Evolutionary conservation across 2,113 vertebrate species (phyloP).

Genomic region (Paramisgurnus dabryanus): DNA sequence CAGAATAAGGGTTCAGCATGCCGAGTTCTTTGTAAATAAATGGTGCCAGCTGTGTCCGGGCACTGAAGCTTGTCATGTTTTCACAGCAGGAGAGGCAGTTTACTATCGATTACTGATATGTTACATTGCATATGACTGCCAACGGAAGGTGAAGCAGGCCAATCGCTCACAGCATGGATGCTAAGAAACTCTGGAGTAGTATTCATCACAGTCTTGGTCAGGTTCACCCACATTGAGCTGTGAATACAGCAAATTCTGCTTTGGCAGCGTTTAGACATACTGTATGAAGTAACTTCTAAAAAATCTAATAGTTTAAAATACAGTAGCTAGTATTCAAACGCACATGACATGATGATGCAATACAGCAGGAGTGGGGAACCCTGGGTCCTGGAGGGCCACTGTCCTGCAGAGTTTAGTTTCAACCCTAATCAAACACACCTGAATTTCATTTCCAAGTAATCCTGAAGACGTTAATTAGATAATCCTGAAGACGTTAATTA

Average conservation of each 20-base stretch:
- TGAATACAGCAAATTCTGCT: background rate
- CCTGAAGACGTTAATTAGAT: too few relatives aligned
- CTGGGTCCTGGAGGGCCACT: too few relatives aligned
- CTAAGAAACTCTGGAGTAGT: background rate
- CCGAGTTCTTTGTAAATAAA: background rate
- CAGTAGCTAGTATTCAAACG: too few relatives aligned
- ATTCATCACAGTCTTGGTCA: conserved; percentile 7
- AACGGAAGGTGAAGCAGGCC: conserved; percentile 6
- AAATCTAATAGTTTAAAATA: too few relatives aligned
- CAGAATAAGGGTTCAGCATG: background rate
- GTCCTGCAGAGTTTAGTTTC: too few relatives aligned
- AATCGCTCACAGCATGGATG: conserved; percentile 11
- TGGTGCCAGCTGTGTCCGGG: background rate
- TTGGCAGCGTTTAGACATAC: background rate
- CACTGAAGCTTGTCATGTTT: conserved; percentile 19
- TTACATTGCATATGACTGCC: background rate
- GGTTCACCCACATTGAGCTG: background rate
- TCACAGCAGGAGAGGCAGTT: conserved; percentile 17
- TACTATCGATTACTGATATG: conserved; percentile 38
- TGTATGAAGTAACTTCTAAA: background rate
- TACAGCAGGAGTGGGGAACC: too few relatives aligned
- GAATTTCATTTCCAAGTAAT: too few relatives aligned
- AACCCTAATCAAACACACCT: too few relatives aligned
- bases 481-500: too few relatives aligned
- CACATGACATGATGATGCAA: too few relatives aligned